Base-by-base conservation (phyloP, 2,888 invertebrate species). In the Tinea semifulvella region DNA sequence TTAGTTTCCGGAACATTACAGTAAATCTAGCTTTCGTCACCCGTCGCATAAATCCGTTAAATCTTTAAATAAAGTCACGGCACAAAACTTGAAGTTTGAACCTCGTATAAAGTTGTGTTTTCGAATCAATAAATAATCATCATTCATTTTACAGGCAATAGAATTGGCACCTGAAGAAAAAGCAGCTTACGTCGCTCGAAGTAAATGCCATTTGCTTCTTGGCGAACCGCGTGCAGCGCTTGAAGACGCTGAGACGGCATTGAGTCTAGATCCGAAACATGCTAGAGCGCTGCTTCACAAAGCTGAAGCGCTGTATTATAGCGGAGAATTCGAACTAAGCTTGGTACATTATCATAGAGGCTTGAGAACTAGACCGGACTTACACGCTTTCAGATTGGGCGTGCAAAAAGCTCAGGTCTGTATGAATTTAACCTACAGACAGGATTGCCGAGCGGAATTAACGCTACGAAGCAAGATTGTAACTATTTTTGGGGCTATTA, bases 241-340 rank as follows among this genome's bases (percentile, higher is more conserved):
- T 4, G 73, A 84, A 45, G 94, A 97, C 61, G 94, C 96, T 0
- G 94, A 96, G 63, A 84, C 87, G 1, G 94, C 95, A 0, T 75
- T 96, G 2, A 81, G 79, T 40, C 81, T 88, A 43, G 91, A 92
- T 56, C 88, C 89, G 35, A 86, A 84, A 50, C 89, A 88, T 59
- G 84, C 89, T 44, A 84, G 85, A 55, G 92, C 89, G 3, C 84
- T 95, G 48, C 92, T 90, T 58, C 93, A 94, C 61, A 97, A 96
- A 71, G 96, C 96, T 0, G 96, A 97, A 68, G 90, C 94, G 0
- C 77, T 96, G 27, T 97, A 96, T 70, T 92, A 92, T 65, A 85
- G 95, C 42, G 95, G 95, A 0, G 92, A 96, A 62, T 97, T 96
- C 63, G 97, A 97, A 65, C 88, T 94, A 66, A 94, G 96, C 55